phyloP scores from a whole-genome alignment of 2,113 vertebrate genomes.

The Helogale parvula region DNA sequence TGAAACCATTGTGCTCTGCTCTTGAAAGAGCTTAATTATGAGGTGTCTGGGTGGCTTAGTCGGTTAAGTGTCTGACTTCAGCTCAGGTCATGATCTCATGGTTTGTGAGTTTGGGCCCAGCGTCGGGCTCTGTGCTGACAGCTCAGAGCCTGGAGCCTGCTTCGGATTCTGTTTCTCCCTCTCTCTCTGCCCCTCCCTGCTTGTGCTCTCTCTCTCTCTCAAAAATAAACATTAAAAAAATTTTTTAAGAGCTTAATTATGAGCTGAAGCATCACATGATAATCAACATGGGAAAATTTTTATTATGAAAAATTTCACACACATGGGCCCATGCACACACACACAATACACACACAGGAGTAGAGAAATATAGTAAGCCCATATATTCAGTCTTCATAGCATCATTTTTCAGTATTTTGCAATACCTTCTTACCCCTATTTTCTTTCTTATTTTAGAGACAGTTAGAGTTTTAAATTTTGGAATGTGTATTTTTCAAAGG shows the following conservation, averaged over 20 bases:
- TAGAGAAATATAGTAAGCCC: not conserved
- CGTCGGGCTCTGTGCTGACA: too few species aligned
- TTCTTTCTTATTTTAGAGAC: slow-evolving; percentile 10
- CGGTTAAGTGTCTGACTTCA: too few species aligned
- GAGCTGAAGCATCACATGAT: not conserved
- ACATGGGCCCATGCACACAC: not conserved
- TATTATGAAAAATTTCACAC: slow-evolving; percentile 3
- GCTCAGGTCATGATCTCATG: too few species aligned
- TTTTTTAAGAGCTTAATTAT: not conserved
- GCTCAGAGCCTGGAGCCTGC: too few species aligned
- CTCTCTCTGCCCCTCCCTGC: too few species aligned
- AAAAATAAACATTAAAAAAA: too few species aligned
- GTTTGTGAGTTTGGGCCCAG: too few species aligned
- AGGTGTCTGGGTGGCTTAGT: too few species aligned
- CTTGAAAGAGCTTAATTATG: too few species aligned
- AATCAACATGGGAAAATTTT: not conserved
- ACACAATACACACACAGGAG: not conserved
- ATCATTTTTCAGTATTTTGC: not conserved
- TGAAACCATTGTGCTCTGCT: not conserved
- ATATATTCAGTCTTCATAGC: not conserved
- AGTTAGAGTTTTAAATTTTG: not conserved
- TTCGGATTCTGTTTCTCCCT: too few species aligned
- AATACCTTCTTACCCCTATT: not conserved
- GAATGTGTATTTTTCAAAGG: not conserved
- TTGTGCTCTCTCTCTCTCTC: too few species aligned